A percentile compares a stretch with the other conserved stretches of the same genome.
Conservation (phyloP, 2,797 vertebrate species). For the Clarias fuscus region DNA sequence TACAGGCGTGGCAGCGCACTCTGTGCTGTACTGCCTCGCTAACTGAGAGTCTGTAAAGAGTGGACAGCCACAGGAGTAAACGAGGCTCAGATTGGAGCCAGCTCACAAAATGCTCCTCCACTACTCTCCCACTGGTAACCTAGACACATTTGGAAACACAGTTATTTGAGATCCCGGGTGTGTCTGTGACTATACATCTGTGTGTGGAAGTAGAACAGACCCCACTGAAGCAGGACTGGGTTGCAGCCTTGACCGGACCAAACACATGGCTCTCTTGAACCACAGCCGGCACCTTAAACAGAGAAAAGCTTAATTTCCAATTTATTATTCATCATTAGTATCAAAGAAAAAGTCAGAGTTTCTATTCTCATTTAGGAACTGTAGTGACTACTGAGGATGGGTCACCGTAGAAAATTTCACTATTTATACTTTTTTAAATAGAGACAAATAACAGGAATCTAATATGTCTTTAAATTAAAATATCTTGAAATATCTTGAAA, state of each 20-base stretch:
- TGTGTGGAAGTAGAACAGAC: constrained; percentile 54
- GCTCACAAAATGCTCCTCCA: constrained; percentile 74
- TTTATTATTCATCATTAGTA: not conserved
- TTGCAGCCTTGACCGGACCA: constrained; percentile 72
- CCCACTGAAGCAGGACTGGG: constrained; percentile 71
- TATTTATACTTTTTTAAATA: no score
- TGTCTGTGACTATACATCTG: constrained; percentile 14
- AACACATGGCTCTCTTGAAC: constrained; percentile 76
- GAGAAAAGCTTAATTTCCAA: not conserved
- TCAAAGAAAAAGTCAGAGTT: not conserved
- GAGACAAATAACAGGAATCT: not conserved
- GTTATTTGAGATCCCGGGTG: not conserved
- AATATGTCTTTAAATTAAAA: not conserved
- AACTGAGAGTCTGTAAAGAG: constrained; percentile 72
- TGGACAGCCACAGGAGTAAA: constrained; percentile 83
- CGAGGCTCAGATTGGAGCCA: constrained; percentile 81
- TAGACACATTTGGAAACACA: constrained; percentile 48
- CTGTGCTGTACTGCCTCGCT: constrained; percentile 72
- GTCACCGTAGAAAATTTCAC: not conserved
- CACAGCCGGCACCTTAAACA: constrained; percentile 72
- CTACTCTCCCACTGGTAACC: constrained; percentile 68
- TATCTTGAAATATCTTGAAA: not conserved
- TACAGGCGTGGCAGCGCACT: constrained; percentile 79
- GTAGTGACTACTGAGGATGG: not conserved
- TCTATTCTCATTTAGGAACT: not conserved